A percentile compares a stretch with the other conserved stretches of the same genome.
These are phyloP conservation scores for Crotophaga sulcirostris DNA, from an alignment of 2,113 vertebrate genomes.

Conservation along the genomic window DNA sequence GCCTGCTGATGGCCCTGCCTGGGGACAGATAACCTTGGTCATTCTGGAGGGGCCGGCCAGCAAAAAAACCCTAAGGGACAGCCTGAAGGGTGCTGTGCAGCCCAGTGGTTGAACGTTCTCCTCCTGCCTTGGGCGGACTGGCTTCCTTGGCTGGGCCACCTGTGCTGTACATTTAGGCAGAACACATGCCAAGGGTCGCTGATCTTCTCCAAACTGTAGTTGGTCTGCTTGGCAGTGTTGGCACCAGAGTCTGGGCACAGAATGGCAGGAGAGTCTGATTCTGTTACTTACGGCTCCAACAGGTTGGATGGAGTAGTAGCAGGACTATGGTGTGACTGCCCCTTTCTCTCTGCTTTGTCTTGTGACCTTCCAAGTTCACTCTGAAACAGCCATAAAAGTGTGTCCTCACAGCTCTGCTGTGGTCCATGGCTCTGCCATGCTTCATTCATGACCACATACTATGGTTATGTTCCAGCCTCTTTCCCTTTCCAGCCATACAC, in stretches of 20 bases:
- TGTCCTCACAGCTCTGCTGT: background rate
- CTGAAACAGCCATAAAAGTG: accelerated
- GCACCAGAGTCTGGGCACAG: background rate
- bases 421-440: background rate
- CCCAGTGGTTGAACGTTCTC: background rate
- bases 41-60: background rate
- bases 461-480: background rate
- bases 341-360: background rate
- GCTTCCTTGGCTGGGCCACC: background rate
- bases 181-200: background rate
- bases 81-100: background rate
- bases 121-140: background rate
- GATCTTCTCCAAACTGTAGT: background rate
- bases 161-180: background rate
- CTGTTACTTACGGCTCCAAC: background rate
- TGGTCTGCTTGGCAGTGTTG: background rate
- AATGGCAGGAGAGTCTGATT: background rate
- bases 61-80: background rate
- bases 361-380: background rate
- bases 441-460: background rate
- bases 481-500: background rate
- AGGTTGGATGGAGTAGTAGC: background rate
- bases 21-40: background rate
- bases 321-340: background rate
- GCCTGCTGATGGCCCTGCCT: background rate